Evolutionary conservation across 2,113 vertebrate genomes (phyloP).

Genomic region (Catagonus wagneri): DNA sequence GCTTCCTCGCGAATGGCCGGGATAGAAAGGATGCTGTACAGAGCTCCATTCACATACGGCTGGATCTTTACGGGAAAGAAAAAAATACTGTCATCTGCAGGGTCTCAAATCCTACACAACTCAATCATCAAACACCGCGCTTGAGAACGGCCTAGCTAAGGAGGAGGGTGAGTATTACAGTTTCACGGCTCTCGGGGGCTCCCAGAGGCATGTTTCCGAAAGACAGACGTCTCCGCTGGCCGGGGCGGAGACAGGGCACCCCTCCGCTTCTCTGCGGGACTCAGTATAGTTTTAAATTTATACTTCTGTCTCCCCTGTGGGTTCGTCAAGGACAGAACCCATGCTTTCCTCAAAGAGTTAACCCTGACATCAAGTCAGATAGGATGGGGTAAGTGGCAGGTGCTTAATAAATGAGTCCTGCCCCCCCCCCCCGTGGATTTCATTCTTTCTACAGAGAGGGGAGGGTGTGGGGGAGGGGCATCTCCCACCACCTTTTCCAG

Average conservation of each 20-base stretch:
- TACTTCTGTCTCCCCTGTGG: not conserved
- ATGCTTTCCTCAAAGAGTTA: not conserved
- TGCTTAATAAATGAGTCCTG: not conserved
- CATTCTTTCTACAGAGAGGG: not conserved
- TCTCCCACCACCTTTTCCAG: not conserved
- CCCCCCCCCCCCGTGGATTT: too few species aligned
- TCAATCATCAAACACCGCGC: not conserved
- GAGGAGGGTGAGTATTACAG: accelerated
- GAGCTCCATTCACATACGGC: conserved; percentile 95
- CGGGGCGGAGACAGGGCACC: too few species aligned
- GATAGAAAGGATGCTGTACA: conserved; percentile 95
- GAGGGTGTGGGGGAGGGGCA: accelerated
- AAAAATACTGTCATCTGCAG: not conserved
- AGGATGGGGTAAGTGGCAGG: accelerated
- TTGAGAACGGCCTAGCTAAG: not conserved
- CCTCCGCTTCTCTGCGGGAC: not conserved
- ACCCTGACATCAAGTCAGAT: not conserved
- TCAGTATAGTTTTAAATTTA: not conserved
- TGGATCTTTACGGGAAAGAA: conserved; percentile 89
- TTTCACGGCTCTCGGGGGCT: not conserved
- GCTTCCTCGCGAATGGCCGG: conserved; percentile 94
- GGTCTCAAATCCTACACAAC: not conserved
- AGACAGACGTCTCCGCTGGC: not conserved
- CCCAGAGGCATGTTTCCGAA: not conserved
- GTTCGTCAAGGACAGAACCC: not conserved